A percentile compares a stretch with the other conserved stretches of the same genome.
phyloP scores from a whole-genome alignment of 2,888 invertebrate genomes.

The Lasioglossum calceatum region DNA sequence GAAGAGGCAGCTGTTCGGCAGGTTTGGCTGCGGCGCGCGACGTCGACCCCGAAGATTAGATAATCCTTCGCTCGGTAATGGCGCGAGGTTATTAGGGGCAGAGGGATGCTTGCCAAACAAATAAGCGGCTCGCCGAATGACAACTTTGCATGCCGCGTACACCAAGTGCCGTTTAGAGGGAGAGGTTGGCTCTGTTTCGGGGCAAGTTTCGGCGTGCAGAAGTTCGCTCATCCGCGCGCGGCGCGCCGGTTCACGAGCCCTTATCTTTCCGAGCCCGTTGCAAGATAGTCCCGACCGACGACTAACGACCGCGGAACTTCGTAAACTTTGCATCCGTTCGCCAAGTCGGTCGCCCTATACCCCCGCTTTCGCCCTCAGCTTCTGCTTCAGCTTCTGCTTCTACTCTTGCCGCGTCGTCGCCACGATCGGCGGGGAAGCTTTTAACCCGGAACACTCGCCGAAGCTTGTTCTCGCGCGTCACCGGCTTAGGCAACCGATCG shows the following conservation, averaged over 20 bases:
- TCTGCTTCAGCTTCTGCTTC: conserved; percentile 1
- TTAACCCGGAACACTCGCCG: conserved; percentile 38
- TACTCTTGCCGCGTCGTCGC: conserved; percentile 1
- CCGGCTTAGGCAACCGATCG: conserved; percentile 26
- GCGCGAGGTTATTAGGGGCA: conserved; percentile 44
- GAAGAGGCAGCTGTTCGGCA: conserved; percentile 25
- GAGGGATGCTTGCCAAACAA: conserved; percentile 43
- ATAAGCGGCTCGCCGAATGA: conserved; percentile 56
- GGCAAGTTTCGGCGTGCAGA: conserved; percentile 53
- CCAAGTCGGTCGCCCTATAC: conserved; percentile 36
- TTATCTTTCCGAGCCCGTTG: conserved; percentile 58
- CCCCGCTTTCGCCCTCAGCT: not conserved
- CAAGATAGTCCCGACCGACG: conserved; percentile 61
- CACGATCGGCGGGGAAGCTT: conserved; percentile 35
- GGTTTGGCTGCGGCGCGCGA: conserved; percentile 5
- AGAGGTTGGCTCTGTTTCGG: conserved; percentile 57
- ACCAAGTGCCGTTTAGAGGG: conserved; percentile 48
- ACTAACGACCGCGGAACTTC: conserved; percentile 69
- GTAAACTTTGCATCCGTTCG: conserved; percentile 66
- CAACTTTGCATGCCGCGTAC: conserved; percentile 47
- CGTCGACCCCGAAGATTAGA: conserved; percentile 25
- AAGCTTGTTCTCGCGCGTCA: conserved; percentile 32
- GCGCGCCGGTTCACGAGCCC: conserved; percentile 57
- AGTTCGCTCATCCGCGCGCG: conserved; percentile 65
- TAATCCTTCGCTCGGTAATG: conserved; percentile 43